These are phyloP conservation scores for Corythornis leucogaster DNA, from an alignment of 2,797 vertebrate species.

Conservation along the genomic window DNA sequence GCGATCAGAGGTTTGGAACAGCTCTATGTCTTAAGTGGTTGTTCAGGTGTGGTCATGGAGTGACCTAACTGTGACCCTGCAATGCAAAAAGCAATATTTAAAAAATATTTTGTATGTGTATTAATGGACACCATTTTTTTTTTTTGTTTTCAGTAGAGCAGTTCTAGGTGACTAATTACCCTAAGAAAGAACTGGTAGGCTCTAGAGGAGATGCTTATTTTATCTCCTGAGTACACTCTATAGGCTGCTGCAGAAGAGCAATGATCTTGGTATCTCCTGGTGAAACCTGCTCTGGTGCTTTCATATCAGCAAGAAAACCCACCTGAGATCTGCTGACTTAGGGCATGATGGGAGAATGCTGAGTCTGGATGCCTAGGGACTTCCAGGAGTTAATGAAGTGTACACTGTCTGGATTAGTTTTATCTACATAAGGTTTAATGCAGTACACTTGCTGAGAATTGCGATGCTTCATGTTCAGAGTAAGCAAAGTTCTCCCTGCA, in stretches of 20 bases:
- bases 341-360: background rate
- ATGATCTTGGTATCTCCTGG: background rate
- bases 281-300: background rate
- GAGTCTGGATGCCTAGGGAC: background rate
- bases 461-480: background rate
- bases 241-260: background rate
- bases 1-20: background rate
- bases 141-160: background rate
- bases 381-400: background rate
- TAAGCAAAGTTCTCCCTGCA: background rate
- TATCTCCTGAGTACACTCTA: background rate
- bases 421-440: background rate
- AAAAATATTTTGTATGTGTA: background rate
- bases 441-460: background rate
- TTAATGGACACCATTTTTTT: background rate
- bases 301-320: background rate
- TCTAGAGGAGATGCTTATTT: background rate
- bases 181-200: background rate
- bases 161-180: background rate
- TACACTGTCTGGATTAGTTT: background rate
- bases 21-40: background rate
- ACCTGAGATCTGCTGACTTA: background rate
- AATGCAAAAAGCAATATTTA: background rate
- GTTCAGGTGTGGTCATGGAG: background rate
- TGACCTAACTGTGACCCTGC: background rate